Evolutionary conservation across 1,140 invertebrate species (phyloP).

Genomic region (Panagrolaimus sp.): DNA sequence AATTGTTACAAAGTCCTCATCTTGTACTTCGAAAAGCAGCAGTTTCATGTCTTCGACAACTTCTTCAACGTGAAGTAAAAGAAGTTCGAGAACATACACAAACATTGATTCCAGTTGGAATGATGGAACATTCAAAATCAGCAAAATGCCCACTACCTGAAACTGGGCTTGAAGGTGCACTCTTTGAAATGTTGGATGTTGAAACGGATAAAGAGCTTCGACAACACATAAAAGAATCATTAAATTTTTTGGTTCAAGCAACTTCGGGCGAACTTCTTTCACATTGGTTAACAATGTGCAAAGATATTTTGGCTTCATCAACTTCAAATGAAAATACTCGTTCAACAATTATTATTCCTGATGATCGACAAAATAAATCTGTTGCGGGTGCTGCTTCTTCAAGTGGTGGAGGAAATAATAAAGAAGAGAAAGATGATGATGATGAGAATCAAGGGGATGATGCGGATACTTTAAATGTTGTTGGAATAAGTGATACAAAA

Average conservation of each 20-base stretch:
- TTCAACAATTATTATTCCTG: constrained; percentile 28
- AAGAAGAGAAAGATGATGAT: constrained; percentile 64
- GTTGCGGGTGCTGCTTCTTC: too few relatives aligned
- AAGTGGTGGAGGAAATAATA: constrained; percentile 31
- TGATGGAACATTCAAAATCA: constrained; percentile 61
- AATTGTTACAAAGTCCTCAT: constrained; percentile 79
- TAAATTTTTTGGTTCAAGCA: constrained; percentile 83
- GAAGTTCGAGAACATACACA: constrained; percentile 88
- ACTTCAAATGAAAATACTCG: constrained; percentile 35
- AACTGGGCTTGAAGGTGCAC: constrained; percentile 78
- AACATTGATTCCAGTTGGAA: constrained; percentile 67
- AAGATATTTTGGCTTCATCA: constrained; percentile 77
- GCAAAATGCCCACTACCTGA: constrained; percentile 58
- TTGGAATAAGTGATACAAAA: constrained; percentile 62
- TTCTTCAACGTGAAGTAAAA: constrained; percentile 88
- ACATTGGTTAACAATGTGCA: constrained; percentile 85
- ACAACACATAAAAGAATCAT: constrained; percentile 78
- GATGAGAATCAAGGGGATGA: constrained; percentile 72
- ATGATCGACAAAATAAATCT: constrained; percentile 8
- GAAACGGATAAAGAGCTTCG: constrained; percentile 81
- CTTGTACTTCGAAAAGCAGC: constrained; percentile 82
- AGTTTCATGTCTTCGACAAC: constrained; percentile 84
- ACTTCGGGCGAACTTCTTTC: constrained; percentile 68
- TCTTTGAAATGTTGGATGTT: constrained; percentile 87
- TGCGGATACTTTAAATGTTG: constrained; percentile 70